Percentiles rank a stretch among this genome's conserved stretches.
Conservation (phyloP, 2,888 invertebrate genomes). For the Parasteatoda lunata region DNA sequence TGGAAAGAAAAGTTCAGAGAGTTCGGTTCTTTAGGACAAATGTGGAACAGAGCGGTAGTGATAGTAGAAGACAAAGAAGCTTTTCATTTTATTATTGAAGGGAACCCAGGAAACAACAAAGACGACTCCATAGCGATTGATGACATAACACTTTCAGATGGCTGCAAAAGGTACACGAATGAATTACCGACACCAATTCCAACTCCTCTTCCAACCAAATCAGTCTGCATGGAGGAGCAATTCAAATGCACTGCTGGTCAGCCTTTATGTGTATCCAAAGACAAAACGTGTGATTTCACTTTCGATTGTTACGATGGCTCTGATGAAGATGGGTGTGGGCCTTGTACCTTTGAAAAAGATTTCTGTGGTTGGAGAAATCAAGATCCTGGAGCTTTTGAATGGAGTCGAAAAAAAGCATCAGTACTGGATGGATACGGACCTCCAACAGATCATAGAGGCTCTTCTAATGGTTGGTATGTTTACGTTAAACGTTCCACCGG, state of each 20-base stretch:
- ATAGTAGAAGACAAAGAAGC: conserved; percentile 21
- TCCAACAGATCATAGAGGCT: conserved; percentile 39
- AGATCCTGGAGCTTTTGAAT: conserved; percentile 28
- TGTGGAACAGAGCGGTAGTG: conserved; percentile 52
- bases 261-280: conserved; percentile 46
- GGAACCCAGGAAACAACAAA: conserved; percentile 35
- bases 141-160: conserved; percentile 62
- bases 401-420: conserved; percentile 30
- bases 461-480: conserved; percentile 58
- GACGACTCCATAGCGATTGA: conserved; percentile 63
- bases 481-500: conserved; percentile 34
- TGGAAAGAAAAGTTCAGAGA: conserved; percentile 45
- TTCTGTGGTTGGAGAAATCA: conserved; percentile 68
- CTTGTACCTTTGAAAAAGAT: conserved; percentile 66
- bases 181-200: conserved; percentile 54
- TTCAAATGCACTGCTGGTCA: conserved; percentile 53
- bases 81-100: conserved; percentile 66
- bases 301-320: conserved; percentile 64
- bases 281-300: conserved; percentile 64
- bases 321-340: conserved; percentile 68
- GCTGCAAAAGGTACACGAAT: conserved; percentile 40
- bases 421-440: conserved; percentile 24
- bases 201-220: conserved; percentile 46
- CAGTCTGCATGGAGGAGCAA: conserved; percentile 38
- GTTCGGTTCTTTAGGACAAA: conserved; percentile 51